Evolutionary conservation across 2,888 invertebrate genomes (phyloP), one percentile per base, ranked within the genome.

Genomic region (Ophioninae sp.): DNA sequence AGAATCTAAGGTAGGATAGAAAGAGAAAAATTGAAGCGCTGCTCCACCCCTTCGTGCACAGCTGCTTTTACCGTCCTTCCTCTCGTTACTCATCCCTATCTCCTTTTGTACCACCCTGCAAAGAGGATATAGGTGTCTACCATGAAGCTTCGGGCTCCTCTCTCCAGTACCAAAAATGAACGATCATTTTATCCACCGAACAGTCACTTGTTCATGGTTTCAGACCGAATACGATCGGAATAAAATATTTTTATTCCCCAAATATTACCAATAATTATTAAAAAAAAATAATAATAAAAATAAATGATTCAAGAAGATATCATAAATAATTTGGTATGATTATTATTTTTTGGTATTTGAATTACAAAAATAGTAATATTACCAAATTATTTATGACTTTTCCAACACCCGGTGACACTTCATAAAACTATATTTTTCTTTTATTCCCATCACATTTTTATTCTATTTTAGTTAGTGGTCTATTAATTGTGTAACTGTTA

Each of bases 31-130:
- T 81, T 13, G 68, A 84, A 41, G 65, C 56, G 39, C 73, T 58
- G 63, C 82, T 84, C 84, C 79, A 82, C 80, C 82, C 82, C 76
- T 84, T 85, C 76, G 69, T n/a, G 78, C 81, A 72, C 83, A 83
- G 78, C 84, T 80, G 82, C 80, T 74, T 76, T 61, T 81, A 63
- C 76, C 67, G 84, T 81, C 73, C 59, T 65, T 77, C 61, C 59
- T 69, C 56, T 64, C 68, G 67, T 56, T 81, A 37, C 67, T 72
- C 81, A 72, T 84, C 75, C 75, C 78, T 84, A 58, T 81, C 71
- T 72, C 20, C 68, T 72, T 72, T 67, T 72, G 39, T 72, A 67
- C 41, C 56, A 63, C 30, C 58, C 56, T n/a, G 58, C 65, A 22
- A 41, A 72, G 59, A 77, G 75, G 56, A 76, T 81, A 67, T 79